Conservation (phyloP, 1,140 invertebrate species). For the Homalodisca vitripennis region DNA sequence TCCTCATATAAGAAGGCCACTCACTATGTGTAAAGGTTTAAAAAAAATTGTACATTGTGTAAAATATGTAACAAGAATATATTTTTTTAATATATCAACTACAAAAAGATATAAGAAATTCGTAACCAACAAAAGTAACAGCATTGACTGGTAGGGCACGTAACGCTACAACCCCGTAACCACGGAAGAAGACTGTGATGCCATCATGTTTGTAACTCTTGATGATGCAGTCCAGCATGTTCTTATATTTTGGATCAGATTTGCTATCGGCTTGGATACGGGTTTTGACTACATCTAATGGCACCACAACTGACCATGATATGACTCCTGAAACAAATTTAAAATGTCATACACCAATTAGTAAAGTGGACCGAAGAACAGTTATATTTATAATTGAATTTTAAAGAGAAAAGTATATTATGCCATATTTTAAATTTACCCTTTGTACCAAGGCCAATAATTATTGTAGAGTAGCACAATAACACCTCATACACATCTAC, state of each 20-base stretch:
- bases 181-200: conserved; percentile 55
- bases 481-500: no score
- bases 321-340: no score
- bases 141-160: conserved; percentile 71
- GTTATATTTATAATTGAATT: no score
- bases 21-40: no score
- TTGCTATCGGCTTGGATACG: conserved; percentile 66
- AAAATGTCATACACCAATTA: no score
- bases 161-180: conserved; percentile 56
- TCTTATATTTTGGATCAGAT: conserved; percentile 52
- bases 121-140: conserved; percentile 66
- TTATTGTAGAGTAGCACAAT: no score
- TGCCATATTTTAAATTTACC: no score
- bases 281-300: conserved; percentile 75
- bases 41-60: neutral
- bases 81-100: neutral
- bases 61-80: neutral
- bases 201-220: conserved; percentile 55
- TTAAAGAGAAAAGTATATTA: no score
- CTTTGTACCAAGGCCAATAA: no score
- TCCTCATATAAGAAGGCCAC: no score
- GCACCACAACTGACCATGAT: conserved; percentile 68
- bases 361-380: no score
- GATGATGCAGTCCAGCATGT: conserved; percentile 52
- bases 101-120: conserved; percentile 42